Evolutionary conservation across 64 coral and sea anemone genomes (phyloP).

Genomic region (Catalaphyllia jardinei): DNA sequence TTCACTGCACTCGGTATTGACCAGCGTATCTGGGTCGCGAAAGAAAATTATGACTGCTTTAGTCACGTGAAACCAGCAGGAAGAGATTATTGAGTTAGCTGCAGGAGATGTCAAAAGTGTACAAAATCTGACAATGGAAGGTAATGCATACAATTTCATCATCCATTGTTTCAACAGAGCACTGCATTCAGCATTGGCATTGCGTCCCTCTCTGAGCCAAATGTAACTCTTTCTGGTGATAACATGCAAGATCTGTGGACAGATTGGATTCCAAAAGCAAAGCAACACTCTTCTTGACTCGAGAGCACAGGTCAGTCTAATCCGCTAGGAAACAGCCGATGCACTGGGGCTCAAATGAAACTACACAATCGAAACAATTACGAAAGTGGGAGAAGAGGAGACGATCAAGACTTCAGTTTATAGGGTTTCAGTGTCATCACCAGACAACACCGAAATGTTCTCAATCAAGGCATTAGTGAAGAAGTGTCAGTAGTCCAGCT

Average conservation of each 20-base stretch:
- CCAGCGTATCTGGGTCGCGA: conserved; percentile 1
- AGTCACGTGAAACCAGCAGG: conserved; percentile 49
- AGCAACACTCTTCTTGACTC: conserved; percentile 51
- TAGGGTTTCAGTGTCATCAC: not conserved
- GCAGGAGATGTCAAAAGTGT: conserved; percentile 41
- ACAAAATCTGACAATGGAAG: conserved; percentile 32
- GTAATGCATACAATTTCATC: conserved; percentile 42
- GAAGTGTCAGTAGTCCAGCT: conserved; percentile 26
- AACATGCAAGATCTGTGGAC: conserved; percentile 27
- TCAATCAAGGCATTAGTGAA: conserved; percentile 46
- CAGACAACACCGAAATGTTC: not conserved
- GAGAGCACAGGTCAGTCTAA: conserved; percentile 41
- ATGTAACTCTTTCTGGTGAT: conserved; percentile 29
- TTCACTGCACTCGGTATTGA: conserved; percentile 21
- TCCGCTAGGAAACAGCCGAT: conserved; percentile 9
- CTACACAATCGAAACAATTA: conserved; percentile 11
- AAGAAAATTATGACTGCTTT: conserved; percentile 53
- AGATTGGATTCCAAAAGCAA: conserved; percentile 23
- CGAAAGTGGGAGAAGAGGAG: conserved; percentile 57
- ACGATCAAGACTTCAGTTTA: not conserved
- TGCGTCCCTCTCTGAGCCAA: not conserved
- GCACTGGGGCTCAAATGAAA: conserved; percentile 42
- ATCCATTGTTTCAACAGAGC: conserved; percentile 46
- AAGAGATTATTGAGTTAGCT: conserved; percentile 35
- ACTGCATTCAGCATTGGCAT: conserved; percentile 12